Evolutionary conservation across 2,888 invertebrate genomes (phyloP), one percentile per base, ranked within the genome.

Genomic region (Theristus sp.): DNA sequence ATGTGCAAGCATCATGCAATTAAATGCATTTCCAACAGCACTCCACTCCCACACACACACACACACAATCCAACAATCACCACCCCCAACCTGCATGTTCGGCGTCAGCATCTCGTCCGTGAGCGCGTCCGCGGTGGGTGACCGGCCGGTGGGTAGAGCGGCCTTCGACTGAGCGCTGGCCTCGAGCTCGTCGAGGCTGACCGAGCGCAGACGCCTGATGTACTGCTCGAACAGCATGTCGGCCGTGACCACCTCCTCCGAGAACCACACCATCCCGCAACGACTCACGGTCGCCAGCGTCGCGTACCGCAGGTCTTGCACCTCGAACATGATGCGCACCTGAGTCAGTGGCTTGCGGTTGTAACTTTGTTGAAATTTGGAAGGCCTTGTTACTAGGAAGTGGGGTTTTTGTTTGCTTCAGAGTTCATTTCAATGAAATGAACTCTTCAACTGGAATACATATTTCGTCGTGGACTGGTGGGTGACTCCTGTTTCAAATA

Each of bases 241-340:
- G 0, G 90, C 89, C 0, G 91, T 88, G 6, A 98, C 83, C 0
- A 98, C 94, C 75, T 99, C 96, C 75, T 98, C 96, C 17, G 91
- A 93, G 83, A 98, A 99, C 98, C 98, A 98, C 54, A 98, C 94
- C 98, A 99, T 99, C 66, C 98, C 98, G 75, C 98, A 99, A 76
- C 98, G 89, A 3, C 94, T 94, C 0, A 99, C 98, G 0, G 98
- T 99, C 25, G 98, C 98, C 65, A 98, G 79, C 0, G 98, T 99
- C 0, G 98, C 98, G 76, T 89, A 96, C 76, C 89, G 90, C 71
- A 99, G 77, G 78, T 99, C 98, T 82, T 98, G 94, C 1, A 87
- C 86, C 77, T 83, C 78, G 69, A 79, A 79, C 74, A 79, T 78
- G 64, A 79, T 78, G 46, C 79, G 70, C 6, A 74, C 71, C 71